Base-by-base conservation (phyloP, 2,113 vertebrate species). In the Lepus timidus region DNA sequence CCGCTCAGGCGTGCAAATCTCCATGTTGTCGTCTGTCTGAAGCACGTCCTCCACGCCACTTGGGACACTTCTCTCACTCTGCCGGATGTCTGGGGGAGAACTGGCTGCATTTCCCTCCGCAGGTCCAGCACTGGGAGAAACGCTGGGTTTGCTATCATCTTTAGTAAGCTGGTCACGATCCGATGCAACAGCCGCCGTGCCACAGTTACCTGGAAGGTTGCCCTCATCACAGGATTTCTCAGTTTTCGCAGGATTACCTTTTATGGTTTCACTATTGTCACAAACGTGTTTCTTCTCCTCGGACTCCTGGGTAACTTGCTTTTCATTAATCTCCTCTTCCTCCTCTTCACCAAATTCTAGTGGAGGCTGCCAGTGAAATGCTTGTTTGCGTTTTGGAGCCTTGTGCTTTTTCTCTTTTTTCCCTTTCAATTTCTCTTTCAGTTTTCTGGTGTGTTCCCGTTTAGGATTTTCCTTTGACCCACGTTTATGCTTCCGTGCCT, bases 261-360 rank as follows among this genome's bases (percentile, higher is more conserved):
- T 85, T 10, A 25, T 0, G 8, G 29, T 39, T 91, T 98, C 97
- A 79, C 82, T 93, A 27, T 97, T 97, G 76, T 96, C 97, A 89
- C 39, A 73, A 91, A 94, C 80, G 65, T 94, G 83, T 78, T 96
- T 98, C 91, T 96, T 97, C 74, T 96, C 97, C 79, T 97, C 97
- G 33, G 97, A 88, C 10, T 98, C 96, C 85, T 89, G 97, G 3
- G n/a, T 93, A 85, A 94, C 62, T 0, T 49, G 97, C 65, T 98
- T 98, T 76, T 98, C 97, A 62, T 73, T 95, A 6, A 89, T 91
- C 2, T 98, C 97, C 10, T 99, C 99, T 0, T 99, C 99, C 0
- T 99, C 99, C 61, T 99, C 99, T 10, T 99, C 99, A 6, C 98
- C 99, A 17, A 99, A 99, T 97, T 99, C 99, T 9, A 99, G 97